These are phyloP conservation scores for Lepidurus couesii DNA, from an alignment of 1,140 invertebrate species.

Conservation along the genomic window DNA sequence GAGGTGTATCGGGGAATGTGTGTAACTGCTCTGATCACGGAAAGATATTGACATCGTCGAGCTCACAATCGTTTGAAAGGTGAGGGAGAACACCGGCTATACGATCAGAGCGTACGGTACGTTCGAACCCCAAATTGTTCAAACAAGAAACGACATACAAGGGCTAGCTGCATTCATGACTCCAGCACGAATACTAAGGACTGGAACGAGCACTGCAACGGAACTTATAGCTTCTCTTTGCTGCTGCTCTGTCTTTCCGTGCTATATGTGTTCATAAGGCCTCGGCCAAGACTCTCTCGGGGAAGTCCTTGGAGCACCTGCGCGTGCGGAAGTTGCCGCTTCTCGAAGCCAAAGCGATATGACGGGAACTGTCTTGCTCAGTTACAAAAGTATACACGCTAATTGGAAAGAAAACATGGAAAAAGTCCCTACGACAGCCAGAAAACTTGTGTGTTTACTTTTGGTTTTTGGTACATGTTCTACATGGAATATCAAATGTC, in stretches of 20 bases:
- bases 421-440: too few relatives aligned
- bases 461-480: too few relatives aligned
- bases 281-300: not conserved
- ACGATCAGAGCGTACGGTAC: too few relatives aligned
- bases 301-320: not conserved
- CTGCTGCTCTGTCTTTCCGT: not conserved
- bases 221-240: conserved; percentile 15
- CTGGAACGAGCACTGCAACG: not conserved
- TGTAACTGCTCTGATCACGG: too few relatives aligned
- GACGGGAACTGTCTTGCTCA: not conserved
- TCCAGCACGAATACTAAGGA: not conserved
- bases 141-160: not conserved
- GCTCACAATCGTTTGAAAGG: too few relatives aligned
- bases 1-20: too few relatives aligned
- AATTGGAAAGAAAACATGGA: not conserved
- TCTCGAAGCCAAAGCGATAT: not conserved
- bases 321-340: not conserved
- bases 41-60: too few relatives aligned
- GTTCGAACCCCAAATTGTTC: not conserved
- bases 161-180: not conserved
- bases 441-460: too few relatives aligned
- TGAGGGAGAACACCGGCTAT: too few relatives aligned
- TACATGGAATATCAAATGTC: too few relatives aligned
- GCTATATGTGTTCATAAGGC: not conserved
- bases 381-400: not conserved